Evolutionary conservation across 92 coral and sea anemone species (phyloP).

Genomic region (Blastomussa wellsi): DNA sequence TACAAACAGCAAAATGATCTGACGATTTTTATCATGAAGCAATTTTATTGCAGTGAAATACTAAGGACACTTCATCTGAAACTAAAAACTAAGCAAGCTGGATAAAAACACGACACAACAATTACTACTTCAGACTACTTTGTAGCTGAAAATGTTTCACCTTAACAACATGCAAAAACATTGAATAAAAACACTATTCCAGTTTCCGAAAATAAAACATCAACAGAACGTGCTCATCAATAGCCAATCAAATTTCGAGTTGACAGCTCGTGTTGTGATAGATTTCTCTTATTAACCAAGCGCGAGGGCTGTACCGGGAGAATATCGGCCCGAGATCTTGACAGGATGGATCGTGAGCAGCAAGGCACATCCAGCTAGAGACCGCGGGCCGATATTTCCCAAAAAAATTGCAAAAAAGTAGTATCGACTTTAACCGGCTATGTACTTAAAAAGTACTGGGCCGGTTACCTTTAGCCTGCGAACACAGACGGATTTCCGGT

Average conservation of each 20-base stretch:
- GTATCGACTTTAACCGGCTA: no score
- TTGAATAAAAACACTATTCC: not conserved
- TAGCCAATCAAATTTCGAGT: not conserved
- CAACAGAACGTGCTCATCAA: not conserved
- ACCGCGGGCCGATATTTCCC: no score
- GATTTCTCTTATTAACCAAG: not conserved
- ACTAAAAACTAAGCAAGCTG: not conserved
- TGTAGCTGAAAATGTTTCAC: not conserved
- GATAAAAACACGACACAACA: not conserved
- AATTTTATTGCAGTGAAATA: slow-evolving; percentile 17
- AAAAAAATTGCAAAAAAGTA: no score
- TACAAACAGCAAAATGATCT: not conserved
- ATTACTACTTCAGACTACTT: not conserved
- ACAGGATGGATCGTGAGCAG: no score
- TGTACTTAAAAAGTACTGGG: no score
- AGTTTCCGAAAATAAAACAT: not conserved
- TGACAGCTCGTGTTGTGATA: not conserved
- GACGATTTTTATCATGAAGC: not conserved
- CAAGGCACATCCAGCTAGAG: no score
- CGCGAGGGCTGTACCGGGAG: not conserved
- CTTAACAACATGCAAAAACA: not conserved
- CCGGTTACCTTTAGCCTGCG: no score
- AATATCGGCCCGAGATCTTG: no score
- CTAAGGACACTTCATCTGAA: not conserved
- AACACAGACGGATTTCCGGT: no score